A percentile compares a stretch with the other conserved stretches of the same genome.
phyloP scores from a whole-genome alignment of 2,113 vertebrate species.

The Phycodurus eques region DNA sequence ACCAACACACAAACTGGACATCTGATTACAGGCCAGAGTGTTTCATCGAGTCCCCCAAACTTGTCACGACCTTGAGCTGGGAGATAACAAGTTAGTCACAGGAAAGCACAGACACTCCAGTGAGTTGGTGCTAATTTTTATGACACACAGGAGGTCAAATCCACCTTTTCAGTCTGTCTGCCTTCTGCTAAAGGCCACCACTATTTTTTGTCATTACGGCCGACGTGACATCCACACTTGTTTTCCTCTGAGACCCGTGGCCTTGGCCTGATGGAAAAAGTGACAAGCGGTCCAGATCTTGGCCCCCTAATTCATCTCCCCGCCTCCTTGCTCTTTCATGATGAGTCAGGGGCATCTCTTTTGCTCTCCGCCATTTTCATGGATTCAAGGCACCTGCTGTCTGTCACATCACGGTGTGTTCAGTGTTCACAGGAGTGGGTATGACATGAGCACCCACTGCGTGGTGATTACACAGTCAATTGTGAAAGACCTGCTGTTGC shows the following conservation, averaged over 20 bases:
- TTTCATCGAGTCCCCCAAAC: constrained; percentile 79
- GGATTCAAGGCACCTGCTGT: constrained; percentile 48
- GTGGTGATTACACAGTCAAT: constrained; percentile 22
- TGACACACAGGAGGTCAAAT: constrained; percentile 8
- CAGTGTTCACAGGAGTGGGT: constrained; percentile 17
- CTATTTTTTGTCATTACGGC: constrained; percentile 46
- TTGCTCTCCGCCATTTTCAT: constrained; percentile 26
- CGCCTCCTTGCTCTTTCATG: constrained; percentile 61
- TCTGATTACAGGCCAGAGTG: constrained; percentile 67
- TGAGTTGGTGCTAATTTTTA: constrained; percentile 16
- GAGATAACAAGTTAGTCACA: constrained; percentile 70
- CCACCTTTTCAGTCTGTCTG: not conserved
- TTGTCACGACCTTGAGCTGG: constrained; percentile 88
- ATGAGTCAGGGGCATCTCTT: constrained; percentile 66
- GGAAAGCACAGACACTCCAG: constrained; percentile 4
- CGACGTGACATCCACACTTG: constrained; percentile 65
- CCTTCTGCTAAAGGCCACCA: constrained; percentile 33
- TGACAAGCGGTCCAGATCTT: constrained; percentile 59
- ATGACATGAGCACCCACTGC: constrained; percentile 21
- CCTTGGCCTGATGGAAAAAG: constrained; percentile 76
- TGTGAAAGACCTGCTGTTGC: constrained; percentile 32
- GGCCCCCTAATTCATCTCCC: constrained; percentile 30
- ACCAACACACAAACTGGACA: constrained; percentile 67
- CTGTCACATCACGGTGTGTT: constrained; percentile 57
- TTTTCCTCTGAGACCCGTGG: constrained; percentile 56